phyloP scores from a whole-genome alignment of 2,888 invertebrate species.

The Alloscopus bannaensis region DNA sequence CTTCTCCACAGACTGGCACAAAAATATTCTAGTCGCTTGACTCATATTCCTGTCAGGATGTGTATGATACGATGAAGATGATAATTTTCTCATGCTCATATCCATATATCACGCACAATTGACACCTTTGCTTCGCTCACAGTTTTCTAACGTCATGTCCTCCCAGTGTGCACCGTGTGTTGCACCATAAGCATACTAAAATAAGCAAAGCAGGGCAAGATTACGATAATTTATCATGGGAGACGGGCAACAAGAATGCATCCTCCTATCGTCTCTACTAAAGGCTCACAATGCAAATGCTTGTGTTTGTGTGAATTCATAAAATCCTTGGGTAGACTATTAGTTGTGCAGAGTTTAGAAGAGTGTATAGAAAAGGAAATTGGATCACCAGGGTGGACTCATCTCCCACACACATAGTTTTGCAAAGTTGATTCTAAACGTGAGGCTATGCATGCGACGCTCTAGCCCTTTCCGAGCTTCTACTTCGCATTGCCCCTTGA shows the following conservation, averaged over 20 bases:
- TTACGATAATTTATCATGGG: constrained; percentile 42
- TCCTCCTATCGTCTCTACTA: no score
- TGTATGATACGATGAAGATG: constrained; percentile 31
- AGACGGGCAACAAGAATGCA: constrained; percentile 31
- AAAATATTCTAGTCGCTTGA: background rate
- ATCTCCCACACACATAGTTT: constrained; percentile 27
- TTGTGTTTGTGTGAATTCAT: no score
- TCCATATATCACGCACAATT: constrained; percentile 50
- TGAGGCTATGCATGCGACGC: no score
- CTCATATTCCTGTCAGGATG: constrained; percentile 41
- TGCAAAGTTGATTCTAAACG: no score
- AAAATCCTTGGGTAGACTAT: no score
- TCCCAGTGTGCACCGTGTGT: constrained; percentile 6
- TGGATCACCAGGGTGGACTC: constrained; percentile 50
- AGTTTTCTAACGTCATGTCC: background rate
- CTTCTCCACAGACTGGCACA: constrained; percentile 6
- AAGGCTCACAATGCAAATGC: constrained; percentile 16
- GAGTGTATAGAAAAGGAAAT: constrained; percentile 52
- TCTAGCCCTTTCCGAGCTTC: no score
- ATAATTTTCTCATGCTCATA: constrained; percentile 52
- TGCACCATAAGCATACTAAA: constrained; percentile 36
- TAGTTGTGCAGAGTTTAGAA: no score
- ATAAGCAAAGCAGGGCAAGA: constrained; percentile 33
- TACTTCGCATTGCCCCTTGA: no score
- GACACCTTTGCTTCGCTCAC: constrained; percentile 36